A percentile compares a stretch with the other conserved stretches of the same genome.
These are phyloP conservation scores for Apaloderma vittatum DNA, from an alignment of 2,113 vertebrate species.

Conservation along the genomic window DNA sequence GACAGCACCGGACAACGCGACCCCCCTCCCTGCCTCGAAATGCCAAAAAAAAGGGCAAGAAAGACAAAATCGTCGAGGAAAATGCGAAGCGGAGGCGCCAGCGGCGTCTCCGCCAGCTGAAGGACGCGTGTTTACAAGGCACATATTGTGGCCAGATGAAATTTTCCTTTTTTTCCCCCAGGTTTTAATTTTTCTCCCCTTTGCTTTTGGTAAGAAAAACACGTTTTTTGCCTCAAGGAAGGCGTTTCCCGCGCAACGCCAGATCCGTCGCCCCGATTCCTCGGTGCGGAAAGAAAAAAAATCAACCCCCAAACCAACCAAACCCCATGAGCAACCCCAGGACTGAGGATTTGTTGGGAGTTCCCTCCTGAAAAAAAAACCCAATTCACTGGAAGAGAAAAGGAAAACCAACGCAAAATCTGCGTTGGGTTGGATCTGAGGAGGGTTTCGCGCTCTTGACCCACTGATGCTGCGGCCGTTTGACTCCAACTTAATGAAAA, in stretches of 20 bases:
- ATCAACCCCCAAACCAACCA: neutral
- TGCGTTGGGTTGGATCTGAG: neutral
- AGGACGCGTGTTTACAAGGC: slow-evolving; percentile 78
- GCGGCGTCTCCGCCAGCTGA: neutral
- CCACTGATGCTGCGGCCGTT: rapidly evolving
- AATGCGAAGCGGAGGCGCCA: neutral
- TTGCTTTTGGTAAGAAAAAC: slow-evolving; percentile 29
- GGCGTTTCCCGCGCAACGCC: no score
- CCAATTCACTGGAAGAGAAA: neutral
- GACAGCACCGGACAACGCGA: neutral
- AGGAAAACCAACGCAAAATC: neutral
- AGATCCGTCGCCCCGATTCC: neutral
- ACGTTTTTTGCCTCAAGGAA: neutral
- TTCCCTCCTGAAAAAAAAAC: neutral
- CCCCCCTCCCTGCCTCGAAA: neutral
- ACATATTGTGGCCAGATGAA: slow-evolving; percentile 70
- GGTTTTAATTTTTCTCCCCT: neutral
- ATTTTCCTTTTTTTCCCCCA: neutral
- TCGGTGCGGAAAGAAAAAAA: neutral
- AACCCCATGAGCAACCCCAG: neutral
- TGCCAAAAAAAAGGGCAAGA: neutral
- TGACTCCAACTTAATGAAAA: neutral
- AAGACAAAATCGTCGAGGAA: neutral
- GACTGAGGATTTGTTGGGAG: slow-evolving; percentile 26
- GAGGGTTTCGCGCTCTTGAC: neutral